These are phyloP conservation scores for Drosophila pachea DNA, from an alignment of 1,140 invertebrate genomes.

Conservation along the genomic window DNA sequence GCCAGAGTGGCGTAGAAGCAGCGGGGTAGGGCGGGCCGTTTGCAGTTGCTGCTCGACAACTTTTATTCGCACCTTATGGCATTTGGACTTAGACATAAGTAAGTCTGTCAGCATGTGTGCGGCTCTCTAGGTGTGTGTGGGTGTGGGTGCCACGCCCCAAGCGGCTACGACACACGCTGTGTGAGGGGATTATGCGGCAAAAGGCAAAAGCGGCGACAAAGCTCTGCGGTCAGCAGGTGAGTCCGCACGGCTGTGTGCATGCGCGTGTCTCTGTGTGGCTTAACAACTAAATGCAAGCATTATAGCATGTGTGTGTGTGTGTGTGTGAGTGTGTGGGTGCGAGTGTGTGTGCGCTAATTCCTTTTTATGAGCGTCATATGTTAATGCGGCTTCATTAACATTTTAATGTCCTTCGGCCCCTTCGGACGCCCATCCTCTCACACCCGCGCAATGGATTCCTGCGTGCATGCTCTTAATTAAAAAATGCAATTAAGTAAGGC, in stretches of 20 bases:
- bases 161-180: neutral
- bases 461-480: slow-evolving; percentile 57
- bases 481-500: slow-evolving; percentile 68
- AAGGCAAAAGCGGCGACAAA: slow-evolving; percentile 56
- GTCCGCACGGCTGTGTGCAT: slow-evolving; percentile 23
- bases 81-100: slow-evolving; percentile 62
- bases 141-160: neutral
- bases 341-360: slow-evolving; percentile 63
- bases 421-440: too few relatives aligned
- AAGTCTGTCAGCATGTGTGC: slow-evolving; percentile 70
- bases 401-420: slow-evolving; percentile 66
- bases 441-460: neutral
- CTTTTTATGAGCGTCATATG: slow-evolving; percentile 76
- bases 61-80: slow-evolving; percentile 74
- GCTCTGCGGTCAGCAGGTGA: slow-evolving; percentile 64
- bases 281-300: slow-evolving; percentile 47
- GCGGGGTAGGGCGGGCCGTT: neutral
- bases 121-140: slow-evolving; percentile 4
- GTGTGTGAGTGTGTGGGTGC: slow-evolving; percentile 42
- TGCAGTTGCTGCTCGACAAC: slow-evolving; percentile 50
- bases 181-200: slow-evolving; percentile 65
- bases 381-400: slow-evolving; percentile 75
- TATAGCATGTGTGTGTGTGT: slow-evolving; percentile 8
- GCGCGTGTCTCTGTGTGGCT: slow-evolving; percentile 24
- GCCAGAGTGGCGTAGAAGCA: slow-evolving; percentile 1